Evolutionary conservation across 2,113 vertebrate species (phyloP), one percentile per base, ranked within the genome.

Genomic region (Thymallus thymallus): DNA sequence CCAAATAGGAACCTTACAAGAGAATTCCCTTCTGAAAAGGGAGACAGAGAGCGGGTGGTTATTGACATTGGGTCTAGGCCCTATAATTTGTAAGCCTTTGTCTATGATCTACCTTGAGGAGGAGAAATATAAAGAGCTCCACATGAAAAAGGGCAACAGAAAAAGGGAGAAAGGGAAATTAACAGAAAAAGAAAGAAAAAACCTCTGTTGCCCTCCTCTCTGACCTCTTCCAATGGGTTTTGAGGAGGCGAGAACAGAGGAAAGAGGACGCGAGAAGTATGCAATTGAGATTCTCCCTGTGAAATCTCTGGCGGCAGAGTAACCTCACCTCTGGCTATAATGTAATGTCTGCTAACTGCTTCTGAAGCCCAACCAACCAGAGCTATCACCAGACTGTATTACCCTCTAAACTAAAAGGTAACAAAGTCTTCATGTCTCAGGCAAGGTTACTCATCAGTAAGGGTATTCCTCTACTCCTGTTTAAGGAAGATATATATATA

Each of bases 91-190:
- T 76, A 77, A 48, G 71, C 73, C 46, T 20, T 23, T 66, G 48
- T 22, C 84, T 90, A 87, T 87, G 85, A 87, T 87, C 86, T 79
- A 71, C 81, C 85, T 83, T 61, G 26, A 74, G 76, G 26, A 74
- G 76, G 66, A 86, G 81, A 82, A 87, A 76, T 48, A 64, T 45
- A 51, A 81, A 82, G 82, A 73, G 62, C 51, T 2, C 1, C 1
- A 62, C 4, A 0, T n/a, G n/a, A 22, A 72, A 73, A 71, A 32
- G 68, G 29, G 16, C 13, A 23, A 23, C n/a, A n/a, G 20, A 29
- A 32, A 46, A 80, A 66, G n/a, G 4, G 6, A 65, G 72, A 66
- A 74, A 41, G 76, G 63, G 23, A 32, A 60, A 5, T 32, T 23
- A 82, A 72, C 64, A 58, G 66, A 75, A 24, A n/a, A 61, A 73